Base-by-base conservation (phyloP, 2,797 vertebrate genomes). In the Propithecus deckenii region DNA sequence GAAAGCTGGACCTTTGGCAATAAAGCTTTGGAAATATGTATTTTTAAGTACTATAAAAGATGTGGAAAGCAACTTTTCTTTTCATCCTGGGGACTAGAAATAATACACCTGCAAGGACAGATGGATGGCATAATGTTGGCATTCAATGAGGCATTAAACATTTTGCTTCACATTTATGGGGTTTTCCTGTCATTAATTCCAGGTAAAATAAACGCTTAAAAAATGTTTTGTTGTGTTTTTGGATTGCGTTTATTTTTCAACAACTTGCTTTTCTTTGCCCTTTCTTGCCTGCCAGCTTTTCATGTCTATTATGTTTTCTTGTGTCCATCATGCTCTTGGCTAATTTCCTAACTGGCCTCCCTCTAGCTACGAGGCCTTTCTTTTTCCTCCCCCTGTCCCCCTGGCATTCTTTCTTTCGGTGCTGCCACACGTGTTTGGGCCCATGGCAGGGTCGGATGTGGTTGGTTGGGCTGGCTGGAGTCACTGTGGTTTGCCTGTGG, bases 61-160 rank as follows among this genome's bases (percentile, higher is more conserved):
- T 95, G 97, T 97, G 97, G 95, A 98, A 98, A 98, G 92, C 78
- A 86, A 91, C 97, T 97, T 98, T 97, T 69, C 96, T 97, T 98
- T 98, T 98, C 94, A 98, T 98, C 98, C 96, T 72, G 98, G 98
- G 96, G 98, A 92, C 98, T 98, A 98, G 98, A 98, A 99, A 98
- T 98, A 99, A 99, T 98, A 98, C 98, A 98, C 98, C 98, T 98
- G 98, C 98, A 98, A 97, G 91, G 93, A 98, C 98, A 98, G 97
- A 99, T 98, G 98, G 98, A 98, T 98, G 98, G 98, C 98, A 98
- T 98, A 98, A 98, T 98, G 97, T 98, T 98, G 98, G 98, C 98
- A 98, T 96, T 61, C 48, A 81, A 96, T 97, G 97, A 96, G 98
- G 97, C 98, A 98, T 32, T 98, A 97, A 98, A 97, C 97, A 98